Conservation (phyloP, 2,113 vertebrate species). For the Hyla sarda region DNA sequence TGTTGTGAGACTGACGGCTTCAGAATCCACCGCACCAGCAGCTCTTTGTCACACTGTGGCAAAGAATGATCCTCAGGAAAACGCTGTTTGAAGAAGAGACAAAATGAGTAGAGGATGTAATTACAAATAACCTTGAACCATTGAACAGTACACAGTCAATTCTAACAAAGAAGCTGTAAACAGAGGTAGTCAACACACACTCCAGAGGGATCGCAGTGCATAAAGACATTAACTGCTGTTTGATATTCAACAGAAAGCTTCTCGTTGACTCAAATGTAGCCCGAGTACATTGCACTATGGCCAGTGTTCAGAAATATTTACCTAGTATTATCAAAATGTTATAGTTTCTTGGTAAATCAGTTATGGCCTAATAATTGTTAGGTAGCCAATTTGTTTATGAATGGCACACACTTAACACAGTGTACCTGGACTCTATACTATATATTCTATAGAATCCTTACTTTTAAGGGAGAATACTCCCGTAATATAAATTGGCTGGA, state of each 20-base stretch:
- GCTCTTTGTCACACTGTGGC: background rate
- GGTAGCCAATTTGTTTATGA: too few relatives aligned
- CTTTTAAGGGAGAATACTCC: too few relatives aligned
- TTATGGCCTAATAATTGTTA: too few relatives aligned
- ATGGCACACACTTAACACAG: too few relatives aligned
- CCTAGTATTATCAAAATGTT: too few relatives aligned
- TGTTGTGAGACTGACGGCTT: background rate
- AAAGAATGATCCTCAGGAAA: conserved; percentile 48
- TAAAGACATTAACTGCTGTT: conserved; percentile 18
- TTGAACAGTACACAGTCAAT: conserved; percentile 27
- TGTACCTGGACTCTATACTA: too few relatives aligned
- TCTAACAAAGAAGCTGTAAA: background rate
- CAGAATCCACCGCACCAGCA: background rate
- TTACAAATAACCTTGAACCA: conserved; percentile 32
- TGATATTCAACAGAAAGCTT: background rate
- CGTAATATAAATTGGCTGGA: too few relatives aligned
- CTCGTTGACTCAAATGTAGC: background rate
- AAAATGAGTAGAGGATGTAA: conserved; percentile 39
- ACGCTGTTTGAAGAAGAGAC: background rate
- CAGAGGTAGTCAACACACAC: conserved; percentile 19
- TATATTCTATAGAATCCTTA: too few relatives aligned
- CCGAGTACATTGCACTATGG: background rate
- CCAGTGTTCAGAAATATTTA: background rate
- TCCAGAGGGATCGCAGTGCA: background rate
- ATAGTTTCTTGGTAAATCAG: too few relatives aligned